These are phyloP conservation scores for Charina bottae DNA, from an alignment of 2,113 vertebrate genomes.

Conservation along the genomic window DNA sequence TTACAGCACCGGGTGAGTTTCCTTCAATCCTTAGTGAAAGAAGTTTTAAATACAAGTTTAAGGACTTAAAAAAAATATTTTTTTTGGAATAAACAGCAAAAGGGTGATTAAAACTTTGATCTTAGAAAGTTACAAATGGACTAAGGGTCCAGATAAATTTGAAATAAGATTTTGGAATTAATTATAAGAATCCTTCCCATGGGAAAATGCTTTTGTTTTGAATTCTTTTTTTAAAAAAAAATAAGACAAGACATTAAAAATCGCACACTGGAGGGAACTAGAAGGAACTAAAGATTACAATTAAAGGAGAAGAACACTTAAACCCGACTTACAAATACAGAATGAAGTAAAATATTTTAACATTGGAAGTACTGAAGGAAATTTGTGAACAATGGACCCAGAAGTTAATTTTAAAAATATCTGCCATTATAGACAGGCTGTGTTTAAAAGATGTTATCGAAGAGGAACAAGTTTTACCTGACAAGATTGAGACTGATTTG, in stretches of 20 bases:
- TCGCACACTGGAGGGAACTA: not conserved
- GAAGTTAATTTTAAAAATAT: not conserved
- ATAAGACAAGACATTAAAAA: not conserved
- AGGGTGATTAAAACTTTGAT: not conserved
- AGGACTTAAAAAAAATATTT: not conserved
- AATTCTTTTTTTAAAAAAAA: not conserved
- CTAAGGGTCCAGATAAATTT: too few species aligned
- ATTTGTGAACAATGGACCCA: not conserved
- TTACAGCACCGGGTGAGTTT: not conserved
- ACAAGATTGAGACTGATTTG: not conserved
- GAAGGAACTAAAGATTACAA: not conserved
- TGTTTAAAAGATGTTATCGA: not conserved
- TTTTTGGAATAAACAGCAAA: not conserved
- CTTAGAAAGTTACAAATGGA: not conserved
- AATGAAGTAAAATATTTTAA: not conserved
- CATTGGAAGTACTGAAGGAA: not conserved
- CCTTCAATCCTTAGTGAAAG: not conserved
- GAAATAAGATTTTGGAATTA: not conserved
- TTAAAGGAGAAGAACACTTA: not conserved
- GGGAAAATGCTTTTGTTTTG: not conserved
- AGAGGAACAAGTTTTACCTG: not conserved
- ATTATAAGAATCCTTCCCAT: not conserved
- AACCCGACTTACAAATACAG: not conserved
- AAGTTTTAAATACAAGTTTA: not conserved
- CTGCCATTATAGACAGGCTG: not conserved